phyloP scores from a whole-genome alignment of 1,140 invertebrate species.

The Diploscapter pachys region DNA sequence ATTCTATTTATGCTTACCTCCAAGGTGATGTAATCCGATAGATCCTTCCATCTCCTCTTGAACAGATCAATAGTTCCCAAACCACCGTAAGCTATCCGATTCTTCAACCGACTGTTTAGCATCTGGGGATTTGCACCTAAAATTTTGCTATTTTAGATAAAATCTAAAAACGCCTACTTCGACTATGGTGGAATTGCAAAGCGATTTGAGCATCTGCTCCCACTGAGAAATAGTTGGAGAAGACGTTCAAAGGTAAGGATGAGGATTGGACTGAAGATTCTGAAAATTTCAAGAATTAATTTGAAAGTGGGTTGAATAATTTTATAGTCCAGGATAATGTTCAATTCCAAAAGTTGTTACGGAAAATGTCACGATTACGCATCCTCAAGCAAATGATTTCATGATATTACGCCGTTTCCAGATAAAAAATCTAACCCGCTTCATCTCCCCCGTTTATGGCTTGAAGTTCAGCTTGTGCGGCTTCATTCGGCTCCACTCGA shows the following conservation, averaged over 20 bases:
- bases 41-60: conserved; percentile 83
- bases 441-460: conserved; percentile 1
- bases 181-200: conserved; percentile 93
- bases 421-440: too few relatives aligned
- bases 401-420: too few relatives aligned
- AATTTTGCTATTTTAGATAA: conserved; percentile 42
- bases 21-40: conserved; percentile 49
- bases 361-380: too few relatives aligned
- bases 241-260: conserved; percentile 81
- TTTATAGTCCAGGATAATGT: too few relatives aligned
- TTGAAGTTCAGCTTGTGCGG: conserved; percentile 40
- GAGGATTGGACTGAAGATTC: conserved; percentile 48
- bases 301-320: too few relatives aligned
- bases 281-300: neutral
- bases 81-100: conserved; percentile 96
- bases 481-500: conserved; percentile 75
- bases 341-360: too few relatives aligned
- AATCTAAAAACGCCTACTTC: conserved; percentile 68
- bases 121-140: conserved; percentile 94
- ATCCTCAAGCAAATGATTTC: too few relatives aligned
- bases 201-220: conserved; percentile 97
- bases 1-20: conserved; percentile 30
- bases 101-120: conserved; percentile 89
- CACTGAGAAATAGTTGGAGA: conserved; percentile 97
- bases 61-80: conserved; percentile 91